Percentiles rank a stretch among this genome's conserved stretches.
phyloP scores from a whole-genome alignment of 1,140 invertebrate genomes.

The Cepaea nemoralis region DNA sequence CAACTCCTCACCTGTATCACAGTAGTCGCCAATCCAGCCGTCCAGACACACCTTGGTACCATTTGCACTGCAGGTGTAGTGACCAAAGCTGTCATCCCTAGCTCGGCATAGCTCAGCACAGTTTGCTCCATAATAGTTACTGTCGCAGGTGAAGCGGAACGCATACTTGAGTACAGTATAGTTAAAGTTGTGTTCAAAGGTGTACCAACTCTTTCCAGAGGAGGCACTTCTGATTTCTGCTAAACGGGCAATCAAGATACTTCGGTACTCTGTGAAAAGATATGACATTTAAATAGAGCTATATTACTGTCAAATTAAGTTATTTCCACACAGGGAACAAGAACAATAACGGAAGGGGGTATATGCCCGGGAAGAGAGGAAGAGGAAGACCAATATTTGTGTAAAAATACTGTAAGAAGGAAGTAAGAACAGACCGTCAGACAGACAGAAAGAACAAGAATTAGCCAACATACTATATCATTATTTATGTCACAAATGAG shows the following conservation, averaged over 20 bases:
- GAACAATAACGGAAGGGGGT: too few species aligned
- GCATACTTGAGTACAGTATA: slow-evolving; percentile 82
- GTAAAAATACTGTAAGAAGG: too few species aligned
- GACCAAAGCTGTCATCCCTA: slow-evolving; percentile 90
- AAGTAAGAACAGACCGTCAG: too few species aligned
- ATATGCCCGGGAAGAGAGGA: too few species aligned
- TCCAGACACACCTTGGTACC: slow-evolving; percentile 88
- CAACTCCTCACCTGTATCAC: slow-evolving; percentile 71
- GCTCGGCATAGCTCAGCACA: slow-evolving; percentile 62
- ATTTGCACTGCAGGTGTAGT: slow-evolving; percentile 85
- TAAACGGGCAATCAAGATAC: slow-evolving; percentile 56
- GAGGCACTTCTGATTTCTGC: slow-evolving; percentile 87
- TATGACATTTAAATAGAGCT: too few species aligned
- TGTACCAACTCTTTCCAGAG: slow-evolving; percentile 76
- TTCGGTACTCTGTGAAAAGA: not conserved
- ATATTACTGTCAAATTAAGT: too few species aligned
- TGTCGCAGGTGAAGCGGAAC: slow-evolving; percentile 74
- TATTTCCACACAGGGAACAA: too few species aligned
- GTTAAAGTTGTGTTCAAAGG: slow-evolving; percentile 11
- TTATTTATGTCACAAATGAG: too few species aligned
- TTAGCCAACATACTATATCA: too few species aligned
- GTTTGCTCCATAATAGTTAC: slow-evolving; percentile 62
- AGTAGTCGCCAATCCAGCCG: slow-evolving; percentile 92
- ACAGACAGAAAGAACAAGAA: too few species aligned
- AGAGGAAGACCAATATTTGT: too few species aligned